A percentile compares a stretch with the other conserved stretches of the same genome.
These are phyloP conservation scores for Orthochromis indermauri DNA, from an alignment of 2,113 vertebrate genomes.

Conservation along the genomic window DNA sequence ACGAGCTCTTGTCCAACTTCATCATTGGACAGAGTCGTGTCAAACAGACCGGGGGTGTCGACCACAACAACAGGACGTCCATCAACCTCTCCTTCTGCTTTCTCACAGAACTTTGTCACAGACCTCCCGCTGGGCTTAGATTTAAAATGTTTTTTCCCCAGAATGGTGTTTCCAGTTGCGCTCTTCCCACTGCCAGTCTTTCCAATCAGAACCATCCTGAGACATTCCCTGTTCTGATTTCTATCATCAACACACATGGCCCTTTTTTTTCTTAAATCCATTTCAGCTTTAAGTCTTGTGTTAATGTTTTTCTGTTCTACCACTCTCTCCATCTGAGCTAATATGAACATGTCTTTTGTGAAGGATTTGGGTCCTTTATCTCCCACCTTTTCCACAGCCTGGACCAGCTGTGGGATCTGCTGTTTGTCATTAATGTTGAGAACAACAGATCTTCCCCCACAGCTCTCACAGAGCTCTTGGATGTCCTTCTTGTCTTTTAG, in stretches of 20 bases:
- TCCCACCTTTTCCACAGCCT: rapidly evolving
- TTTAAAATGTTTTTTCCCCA: rapidly evolving
- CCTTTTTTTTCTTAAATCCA: rapidly evolving
- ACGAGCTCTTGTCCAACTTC: rapidly evolving
- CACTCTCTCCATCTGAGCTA: rapidly evolving
- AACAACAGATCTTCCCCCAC: rapidly evolving
- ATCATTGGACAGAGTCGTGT: rapidly evolving
- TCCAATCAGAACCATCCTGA: neutral
- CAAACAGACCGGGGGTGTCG: neutral
- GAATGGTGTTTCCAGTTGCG: neutral
- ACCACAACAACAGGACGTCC: neutral
- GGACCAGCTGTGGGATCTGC: neutral
- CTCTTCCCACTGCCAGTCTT: neutral
- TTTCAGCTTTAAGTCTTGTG: neutral
- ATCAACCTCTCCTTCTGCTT: rapidly evolving
- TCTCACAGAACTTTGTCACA: rapidly evolving
- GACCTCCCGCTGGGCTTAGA: rapidly evolving
- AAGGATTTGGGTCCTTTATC: rapidly evolving
- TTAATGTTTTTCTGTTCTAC: neutral
- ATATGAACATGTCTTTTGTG: neutral
- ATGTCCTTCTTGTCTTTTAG: rapidly evolving
- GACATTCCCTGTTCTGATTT: rapidly evolving
- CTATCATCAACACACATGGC: rapidly evolving
- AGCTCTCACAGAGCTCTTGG: rapidly evolving
- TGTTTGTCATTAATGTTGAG: neutral